These are phyloP conservation scores for Sphaeramia orbicularis DNA, from an alignment of 2,797 vertebrate species.

Conservation along the genomic window DNA sequence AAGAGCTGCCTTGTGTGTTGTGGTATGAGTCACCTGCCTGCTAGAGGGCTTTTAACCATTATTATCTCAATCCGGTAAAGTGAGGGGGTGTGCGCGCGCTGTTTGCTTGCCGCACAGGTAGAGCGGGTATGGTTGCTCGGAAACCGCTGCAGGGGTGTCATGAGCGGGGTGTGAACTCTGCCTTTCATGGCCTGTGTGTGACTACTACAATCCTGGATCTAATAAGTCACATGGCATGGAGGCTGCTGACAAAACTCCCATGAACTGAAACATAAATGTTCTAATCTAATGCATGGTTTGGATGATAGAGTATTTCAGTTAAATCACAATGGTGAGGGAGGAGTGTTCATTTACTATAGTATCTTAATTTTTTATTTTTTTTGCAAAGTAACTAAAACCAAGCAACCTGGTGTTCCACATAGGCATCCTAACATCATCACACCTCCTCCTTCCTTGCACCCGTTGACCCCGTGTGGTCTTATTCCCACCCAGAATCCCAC, in stretches of 20 bases:
- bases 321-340: too few species aligned
- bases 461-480: constrained; percentile 1
- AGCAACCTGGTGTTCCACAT: constrained; percentile 44
- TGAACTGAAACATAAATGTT: too few species aligned
- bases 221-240: too few species aligned
- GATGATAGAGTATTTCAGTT: too few species aligned
- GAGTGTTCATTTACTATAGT: too few species aligned
- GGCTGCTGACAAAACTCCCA: too few species aligned
- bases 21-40: constrained; percentile 82
- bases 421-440: constrained; percentile 17
- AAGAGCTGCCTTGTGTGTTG: constrained; percentile 60
- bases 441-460: constrained; percentile 7
- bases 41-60: constrained; percentile 80
- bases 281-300: too few species aligned
- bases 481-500: not conserved
- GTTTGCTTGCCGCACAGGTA: constrained; percentile 90
- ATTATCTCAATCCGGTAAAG: constrained; percentile 80
- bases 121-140: constrained; percentile 92
- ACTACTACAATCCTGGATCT: constrained; percentile 28
- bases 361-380: too few species aligned
- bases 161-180: constrained; percentile 85
- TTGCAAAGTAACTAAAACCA: not conserved
- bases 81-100: constrained; percentile 79
- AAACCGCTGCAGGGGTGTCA: constrained; percentile 89
- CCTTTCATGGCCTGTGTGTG: constrained; percentile 54